Percentiles rank a stretch among this genome's conserved stretches.
These are phyloP conservation scores for Chaetops frenatus DNA, from an alignment of 2,113 vertebrate genomes.

Conservation along the genomic window DNA sequence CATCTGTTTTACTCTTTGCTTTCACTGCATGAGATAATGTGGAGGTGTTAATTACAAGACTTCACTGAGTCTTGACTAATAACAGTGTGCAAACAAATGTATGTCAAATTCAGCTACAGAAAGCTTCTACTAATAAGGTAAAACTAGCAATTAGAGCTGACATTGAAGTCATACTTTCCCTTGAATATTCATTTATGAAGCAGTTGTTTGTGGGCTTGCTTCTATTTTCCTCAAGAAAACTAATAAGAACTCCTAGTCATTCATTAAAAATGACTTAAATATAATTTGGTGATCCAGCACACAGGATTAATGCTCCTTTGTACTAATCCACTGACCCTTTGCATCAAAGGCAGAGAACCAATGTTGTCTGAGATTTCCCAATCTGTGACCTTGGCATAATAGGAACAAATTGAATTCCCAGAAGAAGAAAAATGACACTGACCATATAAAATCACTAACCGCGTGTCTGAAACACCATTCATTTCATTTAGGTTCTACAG, in stretches of 20 bases:
- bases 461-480: conserved; percentile 34
- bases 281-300: conserved; percentile 61
- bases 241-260: conserved; percentile 57
- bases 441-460: conserved; percentile 53
- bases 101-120: conserved; percentile 75
- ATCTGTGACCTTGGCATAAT: conserved; percentile 68
- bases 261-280: conserved; percentile 75
- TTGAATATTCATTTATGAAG: conserved; percentile 78
- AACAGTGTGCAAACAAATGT: conserved; percentile 83
- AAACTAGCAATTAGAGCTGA: conserved; percentile 78
- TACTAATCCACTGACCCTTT: conserved; percentile 74
- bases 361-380: conserved; percentile 63
- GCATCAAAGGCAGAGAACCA: conserved; percentile 70
- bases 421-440: conserved; percentile 71
- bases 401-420: conserved; percentile 73
- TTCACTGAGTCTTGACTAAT: conserved; percentile 80
- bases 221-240: conserved; percentile 70
- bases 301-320: conserved; percentile 75
- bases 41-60: conserved; percentile 82
- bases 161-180: conserved; percentile 73
- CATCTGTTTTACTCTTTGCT: conserved; percentile 78
- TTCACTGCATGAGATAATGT: conserved; percentile 79
- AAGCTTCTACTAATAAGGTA: conserved; percentile 78
- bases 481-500: conserved; percentile 57
- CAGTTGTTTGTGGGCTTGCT: conserved; percentile 59